Conservation (phyloP, 2,888 invertebrate species). For the Podotricha telesiphe region DNA sequence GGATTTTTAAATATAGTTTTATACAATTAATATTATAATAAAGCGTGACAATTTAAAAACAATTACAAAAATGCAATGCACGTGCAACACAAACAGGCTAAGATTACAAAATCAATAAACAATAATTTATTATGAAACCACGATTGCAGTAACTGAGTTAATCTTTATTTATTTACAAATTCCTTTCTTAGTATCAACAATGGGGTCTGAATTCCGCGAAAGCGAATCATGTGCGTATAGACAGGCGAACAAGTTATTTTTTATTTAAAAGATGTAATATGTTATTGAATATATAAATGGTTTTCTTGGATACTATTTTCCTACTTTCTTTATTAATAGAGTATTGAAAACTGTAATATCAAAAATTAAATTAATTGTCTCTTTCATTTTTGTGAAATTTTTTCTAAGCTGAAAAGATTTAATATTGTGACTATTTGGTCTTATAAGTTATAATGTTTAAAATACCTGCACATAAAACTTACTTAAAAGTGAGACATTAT, state of each 20-base stretch:
- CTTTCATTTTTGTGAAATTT: too few species aligned
- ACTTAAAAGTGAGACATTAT: neutral
- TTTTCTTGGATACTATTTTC: too few species aligned
- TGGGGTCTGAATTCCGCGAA: slow-evolving; percentile 35
- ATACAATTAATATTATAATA: slow-evolving; percentile 8
- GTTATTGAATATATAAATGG: too few species aligned
- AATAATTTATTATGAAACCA: slow-evolving; percentile 48
- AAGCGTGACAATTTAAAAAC: slow-evolving; percentile 21
- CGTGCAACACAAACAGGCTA: slow-evolving; percentile 45
- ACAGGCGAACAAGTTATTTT: neutral
- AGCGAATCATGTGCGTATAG: slow-evolving; percentile 8
- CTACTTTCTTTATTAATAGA: too few species aligned
- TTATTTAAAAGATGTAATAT: slow-evolving; percentile 3
- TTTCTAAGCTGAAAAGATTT: too few species aligned
- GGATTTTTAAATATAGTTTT: neutral
- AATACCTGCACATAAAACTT: neutral
- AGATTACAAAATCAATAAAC: slow-evolving; percentile 54
- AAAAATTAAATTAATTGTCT: too few species aligned
- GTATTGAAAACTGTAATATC: too few species aligned
- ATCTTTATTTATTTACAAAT: slow-evolving; percentile 45
- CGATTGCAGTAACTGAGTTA: slow-evolving; percentile 47
- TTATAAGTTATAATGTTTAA: too few species aligned
- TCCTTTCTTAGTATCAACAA: slow-evolving; percentile 40
- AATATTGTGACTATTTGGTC: too few species aligned
- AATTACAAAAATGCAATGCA: slow-evolving; percentile 46